A percentile compares a stretch with the other conserved stretches of the same genome.
These are phyloP conservation scores for Peromyscus californicus DNA, from an alignment of 2,113 vertebrate genomes.

Conservation along the genomic window DNA sequence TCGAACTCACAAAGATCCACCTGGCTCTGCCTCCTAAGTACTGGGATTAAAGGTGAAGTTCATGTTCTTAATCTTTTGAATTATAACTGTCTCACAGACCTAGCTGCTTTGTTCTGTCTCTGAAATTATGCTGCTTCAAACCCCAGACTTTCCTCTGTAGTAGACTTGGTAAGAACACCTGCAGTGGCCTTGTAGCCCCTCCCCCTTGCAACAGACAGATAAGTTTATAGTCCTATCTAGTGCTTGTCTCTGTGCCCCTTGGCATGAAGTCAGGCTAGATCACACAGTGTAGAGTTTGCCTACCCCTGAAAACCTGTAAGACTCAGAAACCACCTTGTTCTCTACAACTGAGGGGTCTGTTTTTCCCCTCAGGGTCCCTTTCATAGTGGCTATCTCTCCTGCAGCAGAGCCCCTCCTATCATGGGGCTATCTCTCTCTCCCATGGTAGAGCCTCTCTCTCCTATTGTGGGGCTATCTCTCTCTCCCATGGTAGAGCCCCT, in stretches of 20 bases:
- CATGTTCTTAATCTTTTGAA: neutral
- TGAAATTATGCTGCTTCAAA: neutral
- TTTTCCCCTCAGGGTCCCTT: neutral
- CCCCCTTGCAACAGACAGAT: neutral
- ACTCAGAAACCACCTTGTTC: neutral
- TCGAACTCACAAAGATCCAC: too few species aligned
- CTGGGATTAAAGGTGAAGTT: too few species aligned
- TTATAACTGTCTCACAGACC: neutral
- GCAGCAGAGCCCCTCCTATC: too few species aligned
- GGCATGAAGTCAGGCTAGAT: neutral
- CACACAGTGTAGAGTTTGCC: neutral
- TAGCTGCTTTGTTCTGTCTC: neutral
- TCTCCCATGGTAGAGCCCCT: too few species aligned
- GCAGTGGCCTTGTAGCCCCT: neutral
- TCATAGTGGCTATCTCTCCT: neutral
- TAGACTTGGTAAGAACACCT: neutral
- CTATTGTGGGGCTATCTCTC: too few species aligned
- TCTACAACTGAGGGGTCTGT: neutral
- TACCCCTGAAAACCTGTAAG: neutral
- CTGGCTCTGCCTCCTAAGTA: too few species aligned
- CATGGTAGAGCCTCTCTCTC: neutral
- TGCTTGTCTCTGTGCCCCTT: neutral
- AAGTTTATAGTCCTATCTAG: neutral
- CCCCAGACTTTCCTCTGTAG: neutral
- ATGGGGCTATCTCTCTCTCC: too few species aligned